phyloP scores from a whole-genome alignment of 2,797 vertebrate genomes.

The Xerus rutilus region DNA sequence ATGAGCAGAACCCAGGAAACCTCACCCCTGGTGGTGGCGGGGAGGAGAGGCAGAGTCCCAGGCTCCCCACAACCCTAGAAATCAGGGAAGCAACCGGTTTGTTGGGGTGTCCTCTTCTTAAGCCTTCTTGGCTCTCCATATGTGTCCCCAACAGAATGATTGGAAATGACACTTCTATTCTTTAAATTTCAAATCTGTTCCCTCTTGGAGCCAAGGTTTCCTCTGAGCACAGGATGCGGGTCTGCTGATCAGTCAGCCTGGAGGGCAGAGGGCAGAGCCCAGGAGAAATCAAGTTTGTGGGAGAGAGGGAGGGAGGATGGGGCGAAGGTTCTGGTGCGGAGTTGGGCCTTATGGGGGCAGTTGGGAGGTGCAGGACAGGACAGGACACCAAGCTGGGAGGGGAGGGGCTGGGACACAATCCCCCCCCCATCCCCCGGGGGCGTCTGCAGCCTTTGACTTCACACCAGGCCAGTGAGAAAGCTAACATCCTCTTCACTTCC shows the following conservation, averaged over 20 bases:
- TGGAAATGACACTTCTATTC: background rate
- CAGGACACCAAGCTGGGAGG: background rate
- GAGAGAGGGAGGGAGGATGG: background rate
- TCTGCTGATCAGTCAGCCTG: background rate
- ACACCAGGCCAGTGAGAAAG: background rate
- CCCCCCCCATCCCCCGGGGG: background rate
- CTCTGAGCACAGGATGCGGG: accelerated
- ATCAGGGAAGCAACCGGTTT: background rate
- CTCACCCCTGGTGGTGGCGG: accelerated
- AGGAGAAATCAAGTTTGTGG: background rate
- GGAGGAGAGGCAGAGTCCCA: background rate
- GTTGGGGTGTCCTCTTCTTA: background rate
- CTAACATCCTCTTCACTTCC: slow-evolving; percentile 77
- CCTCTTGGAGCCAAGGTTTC: background rate
- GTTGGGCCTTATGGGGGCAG: background rate
- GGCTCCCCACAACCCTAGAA: background rate
- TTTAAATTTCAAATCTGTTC: background rate
- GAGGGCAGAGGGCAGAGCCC: background rate
- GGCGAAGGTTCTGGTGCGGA: background rate
- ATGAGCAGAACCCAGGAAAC: background rate
- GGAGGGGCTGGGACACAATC: background rate
- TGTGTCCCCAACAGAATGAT: background rate
- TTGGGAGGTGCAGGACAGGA: background rate
- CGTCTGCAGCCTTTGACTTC: background rate
- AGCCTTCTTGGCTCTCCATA: background rate